Evolutionary conservation across 1,140 invertebrate genomes (phyloP).

Genomic region (Lepidurus couesii): DNA sequence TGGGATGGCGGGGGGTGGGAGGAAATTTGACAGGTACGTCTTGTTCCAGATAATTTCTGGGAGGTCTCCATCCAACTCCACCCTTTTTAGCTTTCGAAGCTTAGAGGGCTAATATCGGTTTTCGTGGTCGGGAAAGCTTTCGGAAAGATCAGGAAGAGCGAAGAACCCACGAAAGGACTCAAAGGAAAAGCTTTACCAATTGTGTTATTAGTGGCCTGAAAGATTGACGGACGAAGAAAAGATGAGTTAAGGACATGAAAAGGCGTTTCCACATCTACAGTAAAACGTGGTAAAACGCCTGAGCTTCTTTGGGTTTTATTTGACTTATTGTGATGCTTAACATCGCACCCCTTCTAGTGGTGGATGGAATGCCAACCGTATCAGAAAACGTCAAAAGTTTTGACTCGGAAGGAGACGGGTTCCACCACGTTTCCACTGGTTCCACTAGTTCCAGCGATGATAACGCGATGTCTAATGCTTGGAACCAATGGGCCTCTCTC

Average conservation of each 20-base stretch:
- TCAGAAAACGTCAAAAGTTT: too few relatives aligned
- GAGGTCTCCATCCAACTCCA: conserved; percentile 14
- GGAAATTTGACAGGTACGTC: not conserved
- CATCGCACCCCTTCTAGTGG: not conserved
- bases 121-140: not conserved
- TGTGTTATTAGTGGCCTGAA: not conserved
- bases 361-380: not conserved
- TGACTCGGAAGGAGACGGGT: too few relatives aligned
- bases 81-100: not conserved
- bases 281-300: too few relatives aligned
- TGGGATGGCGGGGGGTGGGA: not conserved
- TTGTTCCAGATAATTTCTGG: conserved; percentile 5
- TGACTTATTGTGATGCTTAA: not conserved
- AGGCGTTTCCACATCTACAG: not conserved
- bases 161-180: not conserved
- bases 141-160: not conserved
- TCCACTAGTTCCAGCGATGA: not conserved
- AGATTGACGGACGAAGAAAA: not conserved
- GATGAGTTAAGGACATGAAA: not conserved
- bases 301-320: too few relatives aligned
- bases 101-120: conserved; percentile 9
- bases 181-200: not conserved
- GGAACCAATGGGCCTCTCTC: not conserved
- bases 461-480: not conserved
- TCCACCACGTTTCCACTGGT: too few relatives aligned